Evolutionary conservation across 2,888 invertebrate species (phyloP).

Genomic region (Leucozona laternaria): DNA sequence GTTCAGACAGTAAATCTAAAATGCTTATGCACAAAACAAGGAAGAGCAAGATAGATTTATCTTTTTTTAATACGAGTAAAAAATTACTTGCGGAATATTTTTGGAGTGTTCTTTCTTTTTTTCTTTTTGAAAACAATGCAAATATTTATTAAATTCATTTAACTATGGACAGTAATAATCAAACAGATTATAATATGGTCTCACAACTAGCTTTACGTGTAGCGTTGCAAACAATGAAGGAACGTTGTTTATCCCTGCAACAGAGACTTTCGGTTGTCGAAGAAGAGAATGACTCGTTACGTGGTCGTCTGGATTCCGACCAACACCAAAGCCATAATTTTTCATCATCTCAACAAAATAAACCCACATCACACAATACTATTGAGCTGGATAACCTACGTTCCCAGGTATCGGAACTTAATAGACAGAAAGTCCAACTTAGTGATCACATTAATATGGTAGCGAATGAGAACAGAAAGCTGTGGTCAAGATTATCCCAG

Average conservation of each 20-base stretch:
- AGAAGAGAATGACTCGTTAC: slow-evolving; percentile 89
- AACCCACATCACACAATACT: slow-evolving; percentile 75
- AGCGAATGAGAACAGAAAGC: slow-evolving; percentile 90
- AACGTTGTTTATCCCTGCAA: slow-evolving; percentile 91
- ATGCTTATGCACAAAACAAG: too few relatives aligned
- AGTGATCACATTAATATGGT: slow-evolving; percentile 92
- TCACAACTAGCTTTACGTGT: slow-evolving; percentile 87
- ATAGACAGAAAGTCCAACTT: slow-evolving; percentile 90
- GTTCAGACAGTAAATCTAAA: too few relatives aligned
- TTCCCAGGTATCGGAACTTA: slow-evolving; percentile 88
- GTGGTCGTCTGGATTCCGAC: slow-evolving; percentile 82
- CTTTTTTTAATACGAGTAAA: neutral
- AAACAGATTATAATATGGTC: slow-evolving; percentile 62
- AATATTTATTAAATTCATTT: neutral
- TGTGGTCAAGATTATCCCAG: slow-evolving; percentile 90
- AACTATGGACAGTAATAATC: slow-evolving; percentile 45
- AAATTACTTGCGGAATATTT: neutral
- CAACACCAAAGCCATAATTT: slow-evolving; percentile 77
- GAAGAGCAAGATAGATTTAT: too few relatives aligned
- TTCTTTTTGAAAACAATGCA: slow-evolving; percentile 34
- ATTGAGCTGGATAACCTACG: slow-evolving; percentile 85
- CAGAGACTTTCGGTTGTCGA: slow-evolving; percentile 88
- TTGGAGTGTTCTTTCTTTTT: neutral
- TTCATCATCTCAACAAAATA: slow-evolving; percentile 35
- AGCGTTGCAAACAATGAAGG: slow-evolving; percentile 92